Evolutionary conservation across 2,888 invertebrate genomes (phyloP).

Genomic region (Schrankia costaestrigalis): DNA sequence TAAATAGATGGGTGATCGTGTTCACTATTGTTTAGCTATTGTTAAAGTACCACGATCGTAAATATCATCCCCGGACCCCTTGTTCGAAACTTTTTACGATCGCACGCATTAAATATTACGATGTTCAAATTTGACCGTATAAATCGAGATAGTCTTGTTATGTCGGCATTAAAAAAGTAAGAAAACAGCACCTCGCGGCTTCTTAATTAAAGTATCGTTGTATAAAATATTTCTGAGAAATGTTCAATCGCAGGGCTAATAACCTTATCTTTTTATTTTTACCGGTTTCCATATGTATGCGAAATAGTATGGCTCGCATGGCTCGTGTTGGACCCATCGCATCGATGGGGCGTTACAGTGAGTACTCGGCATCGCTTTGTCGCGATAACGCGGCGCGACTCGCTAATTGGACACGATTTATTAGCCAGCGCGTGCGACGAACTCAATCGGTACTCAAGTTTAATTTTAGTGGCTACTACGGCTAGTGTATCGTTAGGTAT

Average conservation of each 20-base stretch:
- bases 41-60: constrained; percentile 62
- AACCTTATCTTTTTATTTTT: constrained; percentile 15
- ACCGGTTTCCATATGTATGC: constrained; percentile 5
- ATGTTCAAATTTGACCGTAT: constrained; percentile 25
- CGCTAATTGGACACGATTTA: constrained; percentile 77
- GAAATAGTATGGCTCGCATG: constrained; percentile 5
- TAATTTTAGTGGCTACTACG: constrained; percentile 23
- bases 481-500: constrained; percentile 10
- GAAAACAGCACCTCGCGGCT: constrained; percentile 7
- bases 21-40: constrained; percentile 67
- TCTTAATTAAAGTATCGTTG: constrained; percentile 12
- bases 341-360: constrained; percentile 43
- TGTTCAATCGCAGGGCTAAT: constrained; percentile 7
- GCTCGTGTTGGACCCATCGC: constrained; percentile 1
- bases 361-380: constrained; percentile 58
- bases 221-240: constrained; percentile 5
- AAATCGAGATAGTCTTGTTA: constrained; percentile 10
- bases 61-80: constrained; percentile 60
- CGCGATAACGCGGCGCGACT: constrained; percentile 53
- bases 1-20: constrained; percentile 74
- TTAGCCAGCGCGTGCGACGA: constrained; percentile 42
- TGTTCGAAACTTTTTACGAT: constrained; percentile 34
- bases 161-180: constrained; percentile 13
- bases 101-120: constrained; percentile 29
- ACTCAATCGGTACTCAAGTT: constrained; percentile 26